These are phyloP conservation scores for Brachionus paranguensis DNA, from an alignment of 1,140 invertebrate species.

Conservation along the genomic window DNA sequence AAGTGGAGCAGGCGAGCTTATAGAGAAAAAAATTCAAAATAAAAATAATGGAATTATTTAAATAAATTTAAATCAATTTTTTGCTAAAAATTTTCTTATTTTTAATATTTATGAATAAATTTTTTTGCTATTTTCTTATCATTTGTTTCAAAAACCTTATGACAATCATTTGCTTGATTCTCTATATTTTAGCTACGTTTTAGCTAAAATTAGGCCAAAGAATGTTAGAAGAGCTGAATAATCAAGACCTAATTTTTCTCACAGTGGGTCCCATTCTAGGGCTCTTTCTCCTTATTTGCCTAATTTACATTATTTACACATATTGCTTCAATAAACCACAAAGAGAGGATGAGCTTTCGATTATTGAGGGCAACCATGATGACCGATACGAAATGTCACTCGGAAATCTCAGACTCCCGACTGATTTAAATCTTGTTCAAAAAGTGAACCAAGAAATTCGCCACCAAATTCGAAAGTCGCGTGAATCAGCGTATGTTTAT, in stretches of 20 bases:
- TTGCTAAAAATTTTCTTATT: not conserved
- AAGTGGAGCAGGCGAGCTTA: not conserved
- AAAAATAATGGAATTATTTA: not conserved
- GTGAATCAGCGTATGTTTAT: constrained; percentile 32
- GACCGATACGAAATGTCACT: not conserved
- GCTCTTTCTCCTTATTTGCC: not conserved
- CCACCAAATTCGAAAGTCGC: not conserved
- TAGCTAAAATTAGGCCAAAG: not conserved
- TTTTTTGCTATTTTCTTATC: not conserved
- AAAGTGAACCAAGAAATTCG: constrained; percentile 1
- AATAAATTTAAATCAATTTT: not conserved
- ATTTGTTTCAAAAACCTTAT: not conserved
- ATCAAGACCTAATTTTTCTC: constrained; percentile 6
- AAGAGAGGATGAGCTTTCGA: not conserved
- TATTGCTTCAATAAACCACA: not conserved
- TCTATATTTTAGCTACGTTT: not conserved
- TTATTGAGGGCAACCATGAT: not conserved
- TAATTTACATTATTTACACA: not conserved
- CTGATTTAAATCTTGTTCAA: not conserved
- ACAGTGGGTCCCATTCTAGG: not conserved
- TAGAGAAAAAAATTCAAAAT: not conserved
- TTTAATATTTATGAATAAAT: not conserved
- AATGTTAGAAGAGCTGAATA: not conserved
- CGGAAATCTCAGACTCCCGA: not conserved
- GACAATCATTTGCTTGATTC: not conserved